Evolutionary conservation across 2,113 vertebrate genomes (phyloP).

Genomic region (Pygoscelis adeliae): DNA sequence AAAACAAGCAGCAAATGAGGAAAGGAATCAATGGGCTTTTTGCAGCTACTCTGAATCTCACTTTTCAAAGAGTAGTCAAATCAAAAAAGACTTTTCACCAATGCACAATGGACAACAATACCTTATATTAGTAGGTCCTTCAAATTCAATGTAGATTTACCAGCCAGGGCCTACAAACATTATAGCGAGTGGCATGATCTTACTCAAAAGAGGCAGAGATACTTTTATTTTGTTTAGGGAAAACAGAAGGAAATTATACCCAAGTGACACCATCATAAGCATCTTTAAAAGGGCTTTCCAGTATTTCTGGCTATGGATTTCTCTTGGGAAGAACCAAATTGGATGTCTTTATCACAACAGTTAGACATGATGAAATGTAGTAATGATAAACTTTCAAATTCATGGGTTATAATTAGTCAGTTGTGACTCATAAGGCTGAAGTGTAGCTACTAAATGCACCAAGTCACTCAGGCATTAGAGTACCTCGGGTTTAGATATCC

Average conservation of each 20-base stretch:
- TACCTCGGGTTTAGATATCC: not conserved
- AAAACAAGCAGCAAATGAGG: not conserved
- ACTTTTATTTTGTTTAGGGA: not conserved
- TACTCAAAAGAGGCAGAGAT: not conserved
- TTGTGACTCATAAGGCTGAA: not conserved
- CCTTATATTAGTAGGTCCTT: not conserved
- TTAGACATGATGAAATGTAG: not conserved
- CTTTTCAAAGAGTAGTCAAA: not conserved
- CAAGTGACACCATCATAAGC: accelerated
- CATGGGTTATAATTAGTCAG: not conserved
- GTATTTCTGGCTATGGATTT: not conserved
- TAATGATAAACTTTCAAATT: not conserved
- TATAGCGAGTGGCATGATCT: not conserved
- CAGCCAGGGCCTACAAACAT: not conserved
- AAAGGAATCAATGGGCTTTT: not conserved
- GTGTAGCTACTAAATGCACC: not conserved
- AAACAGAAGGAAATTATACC: not conserved
- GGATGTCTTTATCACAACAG: not conserved
- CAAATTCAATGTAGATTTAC: not conserved
- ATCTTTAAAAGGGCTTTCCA: not conserved
- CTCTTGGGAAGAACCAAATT: not conserved
- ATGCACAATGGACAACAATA: not conserved
- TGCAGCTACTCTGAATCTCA: not conserved
- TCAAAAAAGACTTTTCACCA: not conserved
- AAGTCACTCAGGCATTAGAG: not conserved